These are phyloP conservation scores for Melieria crassipennis DNA, from an alignment of 2,888 invertebrate genomes.

Conservation along the genomic window DNA sequence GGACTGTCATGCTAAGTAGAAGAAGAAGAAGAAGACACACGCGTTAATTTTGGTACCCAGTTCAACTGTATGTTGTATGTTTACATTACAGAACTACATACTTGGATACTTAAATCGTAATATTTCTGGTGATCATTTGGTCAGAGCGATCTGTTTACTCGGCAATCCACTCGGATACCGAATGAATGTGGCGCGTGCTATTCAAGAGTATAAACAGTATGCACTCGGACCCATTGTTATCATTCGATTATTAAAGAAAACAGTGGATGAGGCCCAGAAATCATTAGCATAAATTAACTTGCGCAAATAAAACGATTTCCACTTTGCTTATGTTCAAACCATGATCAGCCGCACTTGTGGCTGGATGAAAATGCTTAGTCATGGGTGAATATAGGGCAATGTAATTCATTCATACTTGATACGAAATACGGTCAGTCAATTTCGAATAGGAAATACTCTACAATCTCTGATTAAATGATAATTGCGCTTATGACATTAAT, in stretches of 20 bases:
- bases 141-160: too few relatives aligned
- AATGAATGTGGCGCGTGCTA: slow-evolving; percentile 11
- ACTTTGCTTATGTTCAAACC: slow-evolving; percentile 6
- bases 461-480: too few relatives aligned
- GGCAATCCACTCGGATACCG: too few relatives aligned
- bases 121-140: too few relatives aligned
- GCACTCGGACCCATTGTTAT: slow-evolving; percentile 2
- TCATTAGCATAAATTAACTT: slow-evolving; percentile 33
- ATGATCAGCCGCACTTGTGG: slow-evolving; percentile 14
- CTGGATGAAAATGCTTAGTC: not conserved
- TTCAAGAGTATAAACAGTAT: not conserved
- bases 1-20: too few relatives aligned
- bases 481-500: too few relatives aligned
- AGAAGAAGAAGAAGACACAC: too few relatives aligned
- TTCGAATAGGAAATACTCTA: too few relatives aligned
- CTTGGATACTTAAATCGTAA: too few relatives aligned
- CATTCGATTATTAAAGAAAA: slow-evolving; percentile 10
- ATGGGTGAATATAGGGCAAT: not conserved
- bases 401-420: slow-evolving; percentile 24
- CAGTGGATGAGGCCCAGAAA: not conserved
- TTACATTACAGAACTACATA: too few relatives aligned
- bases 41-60: too few relatives aligned
- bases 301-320: slow-evolving; percentile 29
- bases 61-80: too few relatives aligned
- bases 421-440: slow-evolving; percentile 4